Evolutionary conservation across 2,797 vertebrate species (phyloP).

Genomic region (Manis javanica): DNA sequence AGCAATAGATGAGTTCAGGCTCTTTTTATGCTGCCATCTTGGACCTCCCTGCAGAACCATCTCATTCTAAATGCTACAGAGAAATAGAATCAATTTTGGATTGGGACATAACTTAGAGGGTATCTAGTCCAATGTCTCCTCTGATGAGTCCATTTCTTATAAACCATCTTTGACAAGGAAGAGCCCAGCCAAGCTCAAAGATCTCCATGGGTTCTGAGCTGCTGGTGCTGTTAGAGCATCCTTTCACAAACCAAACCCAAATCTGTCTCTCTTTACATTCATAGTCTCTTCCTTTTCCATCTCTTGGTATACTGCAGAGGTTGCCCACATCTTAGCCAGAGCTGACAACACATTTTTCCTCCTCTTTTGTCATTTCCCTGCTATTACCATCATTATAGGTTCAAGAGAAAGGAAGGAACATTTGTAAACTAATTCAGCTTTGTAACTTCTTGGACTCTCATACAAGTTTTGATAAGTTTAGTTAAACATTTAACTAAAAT

Average conservation of each 20-base stretch:
- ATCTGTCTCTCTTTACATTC: neutral
- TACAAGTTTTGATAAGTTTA: neutral
- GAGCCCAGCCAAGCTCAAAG: neutral
- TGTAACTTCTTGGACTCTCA: neutral
- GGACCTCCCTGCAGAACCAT: no score
- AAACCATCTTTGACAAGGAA: neutral
- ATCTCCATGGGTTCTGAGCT: neutral
- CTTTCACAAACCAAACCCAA: neutral
- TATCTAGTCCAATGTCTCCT: neutral
- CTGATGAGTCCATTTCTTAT: neutral
- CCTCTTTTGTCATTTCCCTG: neutral
- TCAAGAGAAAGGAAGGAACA: neutral
- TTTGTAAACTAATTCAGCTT: neutral
- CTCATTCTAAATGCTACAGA: neutral
- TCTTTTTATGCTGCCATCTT: no score
- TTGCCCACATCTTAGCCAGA: neutral
- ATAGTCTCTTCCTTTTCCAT: neutral
- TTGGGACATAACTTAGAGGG: neutral
- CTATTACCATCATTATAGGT: neutral
- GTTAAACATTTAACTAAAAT: neutral
- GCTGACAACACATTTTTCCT: neutral
- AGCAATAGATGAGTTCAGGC: no score
- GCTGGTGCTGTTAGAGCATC: neutral
- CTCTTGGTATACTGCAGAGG: neutral
- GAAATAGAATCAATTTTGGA: neutral